A percentile compares a stretch with the other conserved stretches of the same genome.
Evolutionary conservation across 2,113 vertebrate species (phyloP).

Genomic region (Rattus norvegicus): DNA sequence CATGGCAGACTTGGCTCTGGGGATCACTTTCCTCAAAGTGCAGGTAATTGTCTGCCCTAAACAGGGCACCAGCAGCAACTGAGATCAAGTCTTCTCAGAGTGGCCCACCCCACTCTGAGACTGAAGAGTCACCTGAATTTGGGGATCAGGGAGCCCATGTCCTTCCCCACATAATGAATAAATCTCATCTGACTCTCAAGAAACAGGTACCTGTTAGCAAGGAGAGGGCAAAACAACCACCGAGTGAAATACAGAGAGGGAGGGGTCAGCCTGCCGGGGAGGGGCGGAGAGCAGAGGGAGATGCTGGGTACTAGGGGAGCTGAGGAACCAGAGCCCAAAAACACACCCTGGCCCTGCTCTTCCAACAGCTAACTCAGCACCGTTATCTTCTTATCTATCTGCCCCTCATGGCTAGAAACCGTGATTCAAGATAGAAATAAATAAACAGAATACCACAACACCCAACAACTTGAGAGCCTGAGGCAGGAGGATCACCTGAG

Average conservation of each 20-base stretch:
- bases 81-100: not conserved
- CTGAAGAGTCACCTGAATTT: not conserved
- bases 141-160: no score
- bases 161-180: not conserved
- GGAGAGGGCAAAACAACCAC: not conserved
- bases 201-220: not conserved
- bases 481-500: not conserved
- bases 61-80: not conserved
- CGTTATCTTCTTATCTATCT: no score
- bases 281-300: not conserved
- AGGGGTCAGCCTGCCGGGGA: no score
- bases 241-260: no score
- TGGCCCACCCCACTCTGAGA: not conserved
- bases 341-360: not conserved
- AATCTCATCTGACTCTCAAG: not conserved
- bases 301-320: no score
- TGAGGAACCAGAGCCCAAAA: not conserved
- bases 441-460: no score
- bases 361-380: rapidly evolving
- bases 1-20: not conserved
- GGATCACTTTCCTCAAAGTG: not conserved
- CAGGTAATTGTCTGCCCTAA: not conserved
- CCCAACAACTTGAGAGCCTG: not conserved
- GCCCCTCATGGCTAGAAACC: no score
- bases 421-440: not conserved